Percentiles rank a stretch among this genome's conserved stretches.
Evolutionary conservation across 2,113 vertebrate species (phyloP).

Genomic region (Muntiacus reevesi): DNA sequence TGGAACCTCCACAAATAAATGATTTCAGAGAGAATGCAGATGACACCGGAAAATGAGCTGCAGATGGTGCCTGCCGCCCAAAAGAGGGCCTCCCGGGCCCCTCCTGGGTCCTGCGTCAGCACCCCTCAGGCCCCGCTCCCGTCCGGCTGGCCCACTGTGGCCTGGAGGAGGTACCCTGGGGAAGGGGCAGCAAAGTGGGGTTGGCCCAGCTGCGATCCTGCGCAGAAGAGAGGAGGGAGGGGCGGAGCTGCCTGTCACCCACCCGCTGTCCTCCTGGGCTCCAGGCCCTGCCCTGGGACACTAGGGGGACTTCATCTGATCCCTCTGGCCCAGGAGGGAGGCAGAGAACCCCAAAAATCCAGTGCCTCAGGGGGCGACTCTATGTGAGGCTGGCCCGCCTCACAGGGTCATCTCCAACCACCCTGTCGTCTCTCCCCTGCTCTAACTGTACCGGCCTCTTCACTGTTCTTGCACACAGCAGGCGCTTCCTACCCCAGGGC

Average conservation of each 20-base stretch:
- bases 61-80: conserved; percentile 71
- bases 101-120: not conserved
- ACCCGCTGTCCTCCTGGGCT: not conserved
- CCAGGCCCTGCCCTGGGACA: not conserved
- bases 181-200: not conserved
- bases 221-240: not conserved
- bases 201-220: not conserved
- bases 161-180: not conserved
- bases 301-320: not conserved
- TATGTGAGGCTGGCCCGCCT: not conserved
- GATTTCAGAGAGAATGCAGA: conserved; percentile 76
- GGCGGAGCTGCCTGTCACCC: not conserved
- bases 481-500: not conserved
- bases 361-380: not conserved
- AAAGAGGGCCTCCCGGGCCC: conserved; percentile 63
- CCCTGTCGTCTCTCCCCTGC: not conserved
- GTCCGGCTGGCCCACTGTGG: not conserved
- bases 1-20: conserved; percentile 64
- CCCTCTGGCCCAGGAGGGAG: not conserved
- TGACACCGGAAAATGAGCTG: conserved; percentile 72
- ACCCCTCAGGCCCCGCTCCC: not conserved
- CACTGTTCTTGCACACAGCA: too few relatives aligned
- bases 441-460: not conserved
- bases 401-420: rapidly evolving
- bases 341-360: not conserved